Conservation (phyloP, 2,797 vertebrate genomes). For the Poeciliopsis gracilis region DNA sequence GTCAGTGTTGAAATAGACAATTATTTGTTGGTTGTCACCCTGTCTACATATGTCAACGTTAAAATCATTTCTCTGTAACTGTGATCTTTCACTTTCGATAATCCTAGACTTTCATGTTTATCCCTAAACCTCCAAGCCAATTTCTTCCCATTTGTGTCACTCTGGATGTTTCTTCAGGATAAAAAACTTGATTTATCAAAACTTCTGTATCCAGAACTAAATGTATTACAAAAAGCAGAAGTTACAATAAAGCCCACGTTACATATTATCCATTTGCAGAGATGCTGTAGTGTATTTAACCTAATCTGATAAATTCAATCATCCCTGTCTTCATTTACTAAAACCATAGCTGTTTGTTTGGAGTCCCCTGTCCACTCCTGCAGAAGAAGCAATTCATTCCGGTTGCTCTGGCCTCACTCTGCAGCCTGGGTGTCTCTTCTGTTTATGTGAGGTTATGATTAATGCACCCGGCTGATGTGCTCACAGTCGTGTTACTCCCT, state of each 20-base stretch:
- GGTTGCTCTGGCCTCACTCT: constrained; percentile 38
- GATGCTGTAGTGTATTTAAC: constrained; percentile 12
- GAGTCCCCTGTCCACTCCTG: constrained; percentile 28
- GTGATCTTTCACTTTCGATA: neutral
- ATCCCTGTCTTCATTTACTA: constrained; percentile 20
- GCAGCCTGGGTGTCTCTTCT: constrained; percentile 40
- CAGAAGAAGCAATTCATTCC: constrained; percentile 44
- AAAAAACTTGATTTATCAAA: neutral
- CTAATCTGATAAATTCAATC: constrained; percentile 28
- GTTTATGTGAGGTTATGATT: constrained; percentile 62
- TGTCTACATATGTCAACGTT: neutral
- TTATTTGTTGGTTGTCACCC: neutral
- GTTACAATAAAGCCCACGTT: neutral
- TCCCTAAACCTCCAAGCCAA: neutral
- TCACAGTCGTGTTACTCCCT: constrained; percentile 30
- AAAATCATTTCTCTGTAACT: neutral
- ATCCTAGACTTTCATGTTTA: neutral
- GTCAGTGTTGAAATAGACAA: neutral
- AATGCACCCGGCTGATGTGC: constrained; percentile 57
- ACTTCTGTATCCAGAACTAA: neutral
- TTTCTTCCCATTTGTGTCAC: neutral
- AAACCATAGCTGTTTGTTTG: constrained; percentile 30
- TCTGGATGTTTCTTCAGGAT: neutral
- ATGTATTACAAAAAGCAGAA: neutral
- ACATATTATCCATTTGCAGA: neutral